These are phyloP conservation scores for Spea bombifrons DNA, from an alignment of 2,113 vertebrate species.

Conservation along the genomic window DNA sequence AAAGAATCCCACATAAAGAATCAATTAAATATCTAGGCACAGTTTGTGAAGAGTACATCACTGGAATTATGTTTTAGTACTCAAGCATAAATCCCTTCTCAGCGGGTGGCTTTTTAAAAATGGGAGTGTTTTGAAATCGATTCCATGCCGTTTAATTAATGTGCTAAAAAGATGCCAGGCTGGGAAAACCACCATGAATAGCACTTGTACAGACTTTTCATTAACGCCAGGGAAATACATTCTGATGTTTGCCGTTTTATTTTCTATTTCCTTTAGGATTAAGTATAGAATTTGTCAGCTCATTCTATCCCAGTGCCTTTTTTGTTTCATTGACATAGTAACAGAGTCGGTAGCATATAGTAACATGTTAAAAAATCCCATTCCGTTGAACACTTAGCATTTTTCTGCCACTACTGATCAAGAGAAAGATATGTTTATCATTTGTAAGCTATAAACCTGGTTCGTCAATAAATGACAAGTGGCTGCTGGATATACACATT, in stretches of 20 bases:
- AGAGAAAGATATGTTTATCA: no score
- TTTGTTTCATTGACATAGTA: not conserved
- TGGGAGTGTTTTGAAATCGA: not conserved
- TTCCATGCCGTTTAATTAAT: not conserved
- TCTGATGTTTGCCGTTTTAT: not conserved
- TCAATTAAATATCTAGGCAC: not conserved
- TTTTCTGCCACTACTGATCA: no score
- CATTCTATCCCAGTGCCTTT: not conserved
- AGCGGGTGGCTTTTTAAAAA: conserved; percentile 19
- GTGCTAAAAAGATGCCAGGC: not conserved
- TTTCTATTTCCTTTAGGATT: not conserved
- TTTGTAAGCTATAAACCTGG: no score
- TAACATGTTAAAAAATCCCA: no score
- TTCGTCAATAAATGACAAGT: no score
- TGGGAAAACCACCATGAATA: no score
- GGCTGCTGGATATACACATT: no score
- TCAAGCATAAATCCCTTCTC: not conserved
- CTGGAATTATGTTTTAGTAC: not conserved
- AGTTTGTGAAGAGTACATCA: not conserved
- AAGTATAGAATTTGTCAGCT: not conserved
- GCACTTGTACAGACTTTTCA: no score
- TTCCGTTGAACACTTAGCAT: no score
- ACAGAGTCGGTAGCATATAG: no score
- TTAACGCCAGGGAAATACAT: no score
- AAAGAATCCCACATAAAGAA: not conserved